These are phyloP conservation scores for Meriones unguiculatus DNA, from an alignment of 2,113 vertebrate species.

Conservation along the genomic window DNA sequence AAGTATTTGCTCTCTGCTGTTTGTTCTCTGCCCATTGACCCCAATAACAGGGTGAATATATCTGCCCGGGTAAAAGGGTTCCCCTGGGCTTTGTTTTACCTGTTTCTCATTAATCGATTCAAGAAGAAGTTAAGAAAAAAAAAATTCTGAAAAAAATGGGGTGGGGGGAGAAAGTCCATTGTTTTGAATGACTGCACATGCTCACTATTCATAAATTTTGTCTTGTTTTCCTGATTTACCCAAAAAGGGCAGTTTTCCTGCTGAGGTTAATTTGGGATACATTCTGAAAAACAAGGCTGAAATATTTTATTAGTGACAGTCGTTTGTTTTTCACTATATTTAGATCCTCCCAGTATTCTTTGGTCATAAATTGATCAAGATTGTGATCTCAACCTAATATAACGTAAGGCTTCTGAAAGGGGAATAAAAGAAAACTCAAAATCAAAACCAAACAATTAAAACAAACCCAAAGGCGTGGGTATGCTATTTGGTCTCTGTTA, in stretches of 20 bases:
- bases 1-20: conserved; percentile 64
- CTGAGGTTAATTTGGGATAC: conserved; percentile 86
- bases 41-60: conserved; percentile 21
- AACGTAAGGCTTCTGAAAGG: background rate
- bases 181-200: conserved; percentile 82
- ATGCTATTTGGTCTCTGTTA: conserved; percentile 10
- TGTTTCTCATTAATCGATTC: conserved; percentile 62
- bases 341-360: conserved; percentile 72
- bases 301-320: conserved; percentile 85
- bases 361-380: conserved; percentile 72
- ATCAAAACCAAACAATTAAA: conserved; percentile 39
- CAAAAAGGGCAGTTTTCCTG: conserved; percentile 90
- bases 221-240: conserved; percentile 86
- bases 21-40: conserved; percentile 66
- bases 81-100: conserved; percentile 41
- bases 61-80: conserved; percentile 38
- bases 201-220: conserved; percentile 86
- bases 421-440: conserved; percentile 51
- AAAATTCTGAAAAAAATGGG: conserved; percentile 27
- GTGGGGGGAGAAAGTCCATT: conserved; percentile 81
- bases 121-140: conserved; percentile 51
- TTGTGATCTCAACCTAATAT: conserved; percentile 54
- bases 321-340: conserved; percentile 80
- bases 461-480: background rate
- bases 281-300: conserved; percentile 82